phyloP scores from a whole-genome alignment of 2,797 vertebrate genomes.

The Microchirus variegatus region DNA sequence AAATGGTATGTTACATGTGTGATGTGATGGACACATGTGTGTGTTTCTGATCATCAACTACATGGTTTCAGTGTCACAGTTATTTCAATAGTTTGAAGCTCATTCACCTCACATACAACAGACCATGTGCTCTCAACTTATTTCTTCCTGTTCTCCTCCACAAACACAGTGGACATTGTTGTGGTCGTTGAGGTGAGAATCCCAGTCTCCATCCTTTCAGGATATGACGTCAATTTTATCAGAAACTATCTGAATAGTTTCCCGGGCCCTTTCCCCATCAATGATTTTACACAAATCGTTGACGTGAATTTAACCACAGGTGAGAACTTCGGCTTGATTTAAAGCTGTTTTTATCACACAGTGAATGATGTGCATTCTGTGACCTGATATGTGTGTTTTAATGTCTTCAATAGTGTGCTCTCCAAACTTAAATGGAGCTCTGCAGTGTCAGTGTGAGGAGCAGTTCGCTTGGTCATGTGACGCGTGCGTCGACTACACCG shows the following conservation, averaged over 20 bases:
- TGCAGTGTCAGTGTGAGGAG: conserved; percentile 52
- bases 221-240: not conserved
- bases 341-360: not conserved
- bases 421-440: conserved; percentile 5
- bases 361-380: not conserved
- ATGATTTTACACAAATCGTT: not conserved
- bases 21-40: no score
- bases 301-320: conserved; percentile 45
- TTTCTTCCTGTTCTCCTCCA: not conserved
- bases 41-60: no score
- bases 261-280: accelerated
- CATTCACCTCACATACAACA: no score
- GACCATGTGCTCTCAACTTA: no score
- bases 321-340: conserved; percentile 12
- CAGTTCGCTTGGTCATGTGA: conserved; percentile 56
- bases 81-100: no score
- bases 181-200: conserved; percentile 20
- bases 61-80: no score
- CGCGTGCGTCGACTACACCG: conserved; percentile 22
- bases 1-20: no score
- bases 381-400: no score
- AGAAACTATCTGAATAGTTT: accelerated
- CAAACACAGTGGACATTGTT: not conserved
- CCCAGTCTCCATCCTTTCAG: not conserved
- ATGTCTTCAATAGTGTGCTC: conserved; percentile 31